These are phyloP conservation scores for Aphaenogaster ashmeadi DNA, from an alignment of 1,140 invertebrate genomes.

Conservation along the genomic window DNA sequence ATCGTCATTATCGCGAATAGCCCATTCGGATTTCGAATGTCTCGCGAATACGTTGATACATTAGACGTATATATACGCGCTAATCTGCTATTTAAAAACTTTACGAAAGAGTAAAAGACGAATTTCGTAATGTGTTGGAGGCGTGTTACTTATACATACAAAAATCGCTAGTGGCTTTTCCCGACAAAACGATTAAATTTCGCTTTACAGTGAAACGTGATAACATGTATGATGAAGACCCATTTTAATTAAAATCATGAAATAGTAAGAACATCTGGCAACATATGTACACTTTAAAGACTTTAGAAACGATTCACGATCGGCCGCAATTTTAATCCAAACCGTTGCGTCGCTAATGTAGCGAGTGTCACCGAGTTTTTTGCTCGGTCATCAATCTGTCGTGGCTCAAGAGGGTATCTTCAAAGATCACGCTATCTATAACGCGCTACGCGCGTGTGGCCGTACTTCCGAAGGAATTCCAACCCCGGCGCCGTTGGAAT, in stretches of 20 bases:
- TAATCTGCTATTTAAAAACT: conserved; percentile 20
- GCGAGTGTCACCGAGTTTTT: conserved; percentile 28
- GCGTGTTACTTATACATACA: no score
- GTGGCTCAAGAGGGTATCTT: conserved; percentile 59
- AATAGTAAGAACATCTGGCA: not conserved
- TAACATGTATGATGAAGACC: not conserved
- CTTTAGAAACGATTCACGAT: not conserved
- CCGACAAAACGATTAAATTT: not conserved
- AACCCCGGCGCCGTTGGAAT: conserved; percentile 71
- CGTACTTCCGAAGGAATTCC: conserved; percentile 71
- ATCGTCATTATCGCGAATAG: conserved; percentile 79
- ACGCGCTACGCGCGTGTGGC: conserved; percentile 63
- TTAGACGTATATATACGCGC: conserved; percentile 10
- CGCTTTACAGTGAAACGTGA: not conserved
- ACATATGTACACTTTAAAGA: not conserved
- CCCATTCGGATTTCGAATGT: conserved; percentile 70
- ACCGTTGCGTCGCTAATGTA: conserved; percentile 43
- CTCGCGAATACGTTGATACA: conserved; percentile 56
- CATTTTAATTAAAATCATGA: conserved; percentile 5
- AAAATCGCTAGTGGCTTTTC: not conserved
- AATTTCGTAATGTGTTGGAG: not conserved
- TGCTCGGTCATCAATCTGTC: conserved; percentile 59
- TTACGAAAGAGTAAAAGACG: not conserved
- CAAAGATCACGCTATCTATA: conserved; percentile 73
- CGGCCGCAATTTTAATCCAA: conserved; percentile 29